phyloP scores from a whole-genome alignment of 1,140 invertebrate species.

The Heliothis subflexa region DNA sequence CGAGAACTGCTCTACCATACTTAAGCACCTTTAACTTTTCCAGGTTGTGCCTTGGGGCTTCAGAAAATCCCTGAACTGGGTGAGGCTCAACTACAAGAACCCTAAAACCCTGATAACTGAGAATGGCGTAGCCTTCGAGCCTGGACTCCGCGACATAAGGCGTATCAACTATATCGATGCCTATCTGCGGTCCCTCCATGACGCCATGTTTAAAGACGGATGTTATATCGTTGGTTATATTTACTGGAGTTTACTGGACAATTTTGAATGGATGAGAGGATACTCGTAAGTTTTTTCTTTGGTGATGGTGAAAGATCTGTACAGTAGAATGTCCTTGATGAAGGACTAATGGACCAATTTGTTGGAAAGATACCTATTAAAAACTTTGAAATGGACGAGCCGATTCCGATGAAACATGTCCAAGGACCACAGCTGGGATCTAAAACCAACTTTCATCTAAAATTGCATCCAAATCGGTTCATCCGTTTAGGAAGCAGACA shows the following conservation, averaged over 20 bases:
- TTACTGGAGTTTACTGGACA: slow-evolving; percentile 92
- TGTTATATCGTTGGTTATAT: slow-evolving; percentile 90
- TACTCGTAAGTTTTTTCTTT: slow-evolving; percentile 86
- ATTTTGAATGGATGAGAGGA: slow-evolving; percentile 92
- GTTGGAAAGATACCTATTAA: too few species aligned
- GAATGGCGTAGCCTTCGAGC: slow-evolving; percentile 88
- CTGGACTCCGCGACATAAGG: slow-evolving; percentile 72
- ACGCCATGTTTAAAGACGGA: slow-evolving; percentile 88
- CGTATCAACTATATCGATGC: slow-evolving; percentile 81
- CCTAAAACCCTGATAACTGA: slow-evolving; percentile 89
- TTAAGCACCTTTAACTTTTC: slow-evolving; percentile 5
- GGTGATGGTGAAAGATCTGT: too few species aligned
- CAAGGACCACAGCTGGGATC: too few species aligned
- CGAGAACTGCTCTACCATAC: background rate
- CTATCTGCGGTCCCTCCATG: slow-evolving; percentile 89
- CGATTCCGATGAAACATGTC: too few species aligned
- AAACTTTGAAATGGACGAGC: too few species aligned
- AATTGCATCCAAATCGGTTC: too few species aligned
- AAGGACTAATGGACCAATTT: too few species aligned
- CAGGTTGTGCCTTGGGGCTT: slow-evolving; percentile 90
- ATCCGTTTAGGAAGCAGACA: too few species aligned
- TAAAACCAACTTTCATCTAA: too few species aligned
- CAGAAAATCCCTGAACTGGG: slow-evolving; percentile 88
- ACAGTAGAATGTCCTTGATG: too few species aligned
- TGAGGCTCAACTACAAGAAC: slow-evolving; percentile 88